Evolutionary conservation across 2,888 invertebrate genomes (phyloP), one percentile per base, ranked within the genome.

Genomic region (Cheiracanthium punctorium): DNA sequence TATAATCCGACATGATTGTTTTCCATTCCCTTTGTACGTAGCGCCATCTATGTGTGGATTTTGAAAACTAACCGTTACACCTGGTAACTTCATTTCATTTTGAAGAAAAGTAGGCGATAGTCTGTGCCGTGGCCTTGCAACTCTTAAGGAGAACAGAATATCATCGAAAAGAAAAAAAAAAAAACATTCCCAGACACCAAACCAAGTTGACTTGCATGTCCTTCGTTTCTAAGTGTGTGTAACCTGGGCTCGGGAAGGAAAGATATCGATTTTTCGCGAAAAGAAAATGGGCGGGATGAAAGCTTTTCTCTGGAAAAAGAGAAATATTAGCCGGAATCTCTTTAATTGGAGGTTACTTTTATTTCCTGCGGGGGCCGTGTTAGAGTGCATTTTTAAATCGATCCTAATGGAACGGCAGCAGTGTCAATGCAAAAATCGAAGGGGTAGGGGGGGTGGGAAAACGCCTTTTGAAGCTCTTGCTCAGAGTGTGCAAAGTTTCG

Each of bases 281-380:
- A 58, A 58, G 58, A 24, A 58, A 24, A 12, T 58, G 24, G 58
- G 58, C 58, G 58, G 58, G 20, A 4, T 58, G 24, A 58, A 58
- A 58, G 58, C 58, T 58, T 58, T n/a, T n/a, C n/a, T 58, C 58
- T 17, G 14, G 58, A 24, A 58, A 58, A 5, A 58, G 58, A 24
- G 24, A 58, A 58, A 58, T 58, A 24, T 24, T 58, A 24, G 24
- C 4, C 20, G 58, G 58, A 20, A 24, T 58, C 24, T 58, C 58
- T 58, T 58, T 58, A 58, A 58, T 58, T 58, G 58, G 58, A 58
- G 58, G 58, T 58, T 58, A 58, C 24, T 58, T 58, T 58, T 24
- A 20, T 58, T 58, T 58, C 24, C 24, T n/a, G 24, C 5, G 24
- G 58, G 58, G n/a, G 4, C 58, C 58, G 4, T 58, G 58, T 58